Percentiles rank a stretch among this genome's conserved stretches.
Evolutionary conservation across 2,888 invertebrate genomes (phyloP).

Genomic region (Drosophila eohydei): DNA sequence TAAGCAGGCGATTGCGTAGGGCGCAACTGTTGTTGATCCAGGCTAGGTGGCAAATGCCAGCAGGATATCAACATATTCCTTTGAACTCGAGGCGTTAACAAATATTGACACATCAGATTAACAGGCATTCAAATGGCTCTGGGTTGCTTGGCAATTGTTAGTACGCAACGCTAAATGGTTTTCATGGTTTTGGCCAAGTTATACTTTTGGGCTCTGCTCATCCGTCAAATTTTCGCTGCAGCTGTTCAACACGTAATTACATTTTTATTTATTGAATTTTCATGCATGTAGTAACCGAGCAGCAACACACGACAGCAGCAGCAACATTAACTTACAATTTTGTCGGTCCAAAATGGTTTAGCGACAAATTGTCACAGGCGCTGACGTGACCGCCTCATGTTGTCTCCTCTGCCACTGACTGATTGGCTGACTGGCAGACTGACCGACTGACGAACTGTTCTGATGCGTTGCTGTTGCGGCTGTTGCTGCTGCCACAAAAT

Average conservation of each 20-base stretch:
- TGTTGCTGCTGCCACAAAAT: conserved; percentile 61
- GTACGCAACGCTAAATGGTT: conserved; percentile 15
- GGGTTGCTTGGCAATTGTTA: conserved; percentile 15
- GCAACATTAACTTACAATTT: conserved; percentile 51
- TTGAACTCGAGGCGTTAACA: conserved; percentile 57
- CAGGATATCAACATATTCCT: conserved; percentile 50
- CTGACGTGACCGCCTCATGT: conserved; percentile 54
- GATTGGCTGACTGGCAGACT: conserved; percentile 17
- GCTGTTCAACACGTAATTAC: conserved; percentile 64
- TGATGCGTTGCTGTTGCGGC: conserved; percentile 57
- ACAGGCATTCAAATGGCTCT: conserved; percentile 49
- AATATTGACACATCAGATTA: conserved; percentile 70
- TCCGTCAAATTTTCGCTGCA: conserved; percentile 42
- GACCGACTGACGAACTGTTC: conserved; percentile 37
- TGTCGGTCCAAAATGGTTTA: conserved; percentile 65
- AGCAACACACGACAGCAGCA: conserved; percentile 30
- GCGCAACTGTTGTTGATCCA: conserved; percentile 51
- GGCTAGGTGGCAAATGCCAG: conserved; percentile 55
- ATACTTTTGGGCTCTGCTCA: conserved; percentile 24
- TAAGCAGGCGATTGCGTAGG: conserved; percentile 18
- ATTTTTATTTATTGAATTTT: conserved; percentile 79
- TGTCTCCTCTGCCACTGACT: conserved; percentile 5
- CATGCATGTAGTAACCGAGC: conserved; percentile 23
- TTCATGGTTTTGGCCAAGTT: conserved; percentile 17
- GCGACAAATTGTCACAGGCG: conserved; percentile 75